Evolutionary conservation across 2,888 invertebrate genomes (phyloP).

Genomic region (Pemphredon lugubris): DNA sequence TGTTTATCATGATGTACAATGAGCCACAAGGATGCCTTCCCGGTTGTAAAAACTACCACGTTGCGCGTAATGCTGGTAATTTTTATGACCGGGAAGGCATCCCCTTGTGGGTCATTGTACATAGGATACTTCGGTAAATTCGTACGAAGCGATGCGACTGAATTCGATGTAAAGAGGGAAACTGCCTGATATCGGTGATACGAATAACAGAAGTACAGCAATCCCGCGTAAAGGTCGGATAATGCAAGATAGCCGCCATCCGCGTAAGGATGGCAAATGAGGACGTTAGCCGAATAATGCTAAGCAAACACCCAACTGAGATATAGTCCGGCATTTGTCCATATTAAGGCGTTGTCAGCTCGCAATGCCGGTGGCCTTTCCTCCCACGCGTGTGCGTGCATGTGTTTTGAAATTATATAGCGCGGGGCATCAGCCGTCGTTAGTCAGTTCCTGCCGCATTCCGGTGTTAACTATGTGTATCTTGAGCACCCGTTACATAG

Average conservation of each 20-base stretch:
- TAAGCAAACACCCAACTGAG: slow-evolving; percentile 77
- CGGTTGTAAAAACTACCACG: no score
- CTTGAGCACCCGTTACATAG: slow-evolving; percentile 70
- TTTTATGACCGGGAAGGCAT: no score
- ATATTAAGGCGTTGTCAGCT: slow-evolving; percentile 73
- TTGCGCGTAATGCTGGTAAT: no score
- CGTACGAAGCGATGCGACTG: not conserved
- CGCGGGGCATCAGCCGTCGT: slow-evolving; percentile 68
- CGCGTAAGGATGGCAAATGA: slow-evolving; percentile 73
- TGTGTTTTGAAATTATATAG: slow-evolving; percentile 69
- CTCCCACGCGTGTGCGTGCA: slow-evolving; percentile 46
- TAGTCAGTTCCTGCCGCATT: slow-evolving; percentile 67
- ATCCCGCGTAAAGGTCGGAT: slow-evolving; percentile 51
- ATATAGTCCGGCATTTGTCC: slow-evolving; percentile 79
- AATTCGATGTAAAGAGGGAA: not conserved
- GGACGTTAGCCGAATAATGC: slow-evolving; percentile 78
- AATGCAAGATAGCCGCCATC: slow-evolving; percentile 52
- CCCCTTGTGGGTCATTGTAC: no score
- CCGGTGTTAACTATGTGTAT: slow-evolving; percentile 74
- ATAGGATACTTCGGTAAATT: not conserved
- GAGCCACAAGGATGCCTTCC: no score
- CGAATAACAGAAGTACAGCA: slow-evolving; percentile 46
- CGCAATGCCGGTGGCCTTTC: slow-evolving; percentile 54
- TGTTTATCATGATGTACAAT: no score
- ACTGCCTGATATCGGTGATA: slow-evolving; percentile 33